Percentiles rank a stretch among this genome's conserved stretches.
These are phyloP conservation scores for Lucifuga dentata DNA, from an alignment of 2,113 vertebrate genomes.

Conservation along the genomic window DNA sequence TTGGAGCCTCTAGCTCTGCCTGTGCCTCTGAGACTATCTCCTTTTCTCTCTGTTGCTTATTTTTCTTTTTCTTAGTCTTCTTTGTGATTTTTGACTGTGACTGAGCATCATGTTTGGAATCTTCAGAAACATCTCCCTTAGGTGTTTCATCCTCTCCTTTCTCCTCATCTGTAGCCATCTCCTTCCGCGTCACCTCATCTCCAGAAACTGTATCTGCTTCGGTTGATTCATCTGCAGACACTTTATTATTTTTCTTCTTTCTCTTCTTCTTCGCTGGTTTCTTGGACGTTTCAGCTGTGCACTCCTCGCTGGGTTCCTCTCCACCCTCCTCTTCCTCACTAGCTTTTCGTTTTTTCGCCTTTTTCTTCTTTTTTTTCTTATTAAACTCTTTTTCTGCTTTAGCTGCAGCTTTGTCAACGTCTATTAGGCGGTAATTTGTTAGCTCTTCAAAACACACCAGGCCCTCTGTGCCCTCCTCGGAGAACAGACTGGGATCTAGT, in stretches of 20 bases:
- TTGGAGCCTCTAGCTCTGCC: background rate
- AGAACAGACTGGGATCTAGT: slow-evolving; percentile 89
- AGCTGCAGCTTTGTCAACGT: slow-evolving; percentile 69
- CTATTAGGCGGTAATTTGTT: slow-evolving; percentile 87
- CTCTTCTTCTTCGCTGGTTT: slow-evolving; percentile 65
- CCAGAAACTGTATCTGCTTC: slow-evolving; percentile 2
- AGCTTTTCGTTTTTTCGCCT: slow-evolving; percentile 83
- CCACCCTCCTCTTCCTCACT: slow-evolving; percentile 59
- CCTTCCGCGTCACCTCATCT: slow-evolving; percentile 25
- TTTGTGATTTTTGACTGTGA: slow-evolving; percentile 22
- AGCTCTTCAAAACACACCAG: slow-evolving; percentile 95
- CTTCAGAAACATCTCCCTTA: background rate
- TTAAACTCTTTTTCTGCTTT: slow-evolving; percentile 73
- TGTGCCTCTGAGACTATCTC: background rate
- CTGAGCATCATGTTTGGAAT: background rate
- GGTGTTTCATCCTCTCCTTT: background rate
- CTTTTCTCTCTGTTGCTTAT: slow-evolving; percentile 57
- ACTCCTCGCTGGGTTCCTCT: slow-evolving; percentile 3
- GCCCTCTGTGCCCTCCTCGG: slow-evolving; percentile 87
- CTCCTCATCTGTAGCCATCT: slow-evolving; percentile 4
- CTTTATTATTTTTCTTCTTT: slow-evolving; percentile 57
- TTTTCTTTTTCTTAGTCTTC: slow-evolving; percentile 67
- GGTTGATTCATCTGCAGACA: slow-evolving; percentile 1
- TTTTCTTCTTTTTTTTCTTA: slow-evolving; percentile 50
- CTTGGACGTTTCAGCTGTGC: slow-evolving; percentile 41